A percentile compares a stretch with the other conserved stretches of the same genome.
phyloP scores from a whole-genome alignment of 37 sponge, comb jelly and placozoan genomes.

The Mnemiopsis leidyi region DNA sequence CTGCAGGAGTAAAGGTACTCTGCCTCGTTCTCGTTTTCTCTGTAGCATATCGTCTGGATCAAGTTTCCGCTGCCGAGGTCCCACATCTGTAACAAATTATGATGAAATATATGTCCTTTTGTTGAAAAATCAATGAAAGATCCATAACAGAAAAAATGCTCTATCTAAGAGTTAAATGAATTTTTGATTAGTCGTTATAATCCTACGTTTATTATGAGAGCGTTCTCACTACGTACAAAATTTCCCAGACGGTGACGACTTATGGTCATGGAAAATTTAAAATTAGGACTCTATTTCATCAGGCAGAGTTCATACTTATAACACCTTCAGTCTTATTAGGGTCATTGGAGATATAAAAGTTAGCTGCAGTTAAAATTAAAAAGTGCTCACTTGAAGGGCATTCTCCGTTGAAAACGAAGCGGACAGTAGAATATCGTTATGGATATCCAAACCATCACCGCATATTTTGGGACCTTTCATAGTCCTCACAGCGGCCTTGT shows the following conservation, averaged over 20 bases:
- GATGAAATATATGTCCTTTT: background rate
- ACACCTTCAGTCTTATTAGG: no score
- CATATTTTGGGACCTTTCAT: constrained; percentile 46
- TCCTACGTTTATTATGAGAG: no score
- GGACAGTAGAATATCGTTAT: background rate
- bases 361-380: no score
- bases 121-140: background rate
- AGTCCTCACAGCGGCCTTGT: constrained; percentile 49
- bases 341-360: no score
- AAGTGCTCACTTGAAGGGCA: constrained; percentile 31
- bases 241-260: no score
- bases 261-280: no score
- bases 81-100: constrained; percentile 55
- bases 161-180: no score
- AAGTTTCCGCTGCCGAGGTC: constrained; percentile 39
- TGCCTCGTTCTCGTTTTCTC: background rate
- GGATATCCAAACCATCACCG: constrained; percentile 33
- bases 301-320: no score
- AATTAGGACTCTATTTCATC: no score
- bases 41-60: background rate
- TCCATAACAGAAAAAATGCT: background rate
- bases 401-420: background rate
- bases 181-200: no score
- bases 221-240: no score
- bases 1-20: constrained; percentile 61